Evolutionary conservation across 2,888 invertebrate genomes (phyloP), one percentile per base, ranked within the genome.

Genomic region (Galeruca laticollis): DNA sequence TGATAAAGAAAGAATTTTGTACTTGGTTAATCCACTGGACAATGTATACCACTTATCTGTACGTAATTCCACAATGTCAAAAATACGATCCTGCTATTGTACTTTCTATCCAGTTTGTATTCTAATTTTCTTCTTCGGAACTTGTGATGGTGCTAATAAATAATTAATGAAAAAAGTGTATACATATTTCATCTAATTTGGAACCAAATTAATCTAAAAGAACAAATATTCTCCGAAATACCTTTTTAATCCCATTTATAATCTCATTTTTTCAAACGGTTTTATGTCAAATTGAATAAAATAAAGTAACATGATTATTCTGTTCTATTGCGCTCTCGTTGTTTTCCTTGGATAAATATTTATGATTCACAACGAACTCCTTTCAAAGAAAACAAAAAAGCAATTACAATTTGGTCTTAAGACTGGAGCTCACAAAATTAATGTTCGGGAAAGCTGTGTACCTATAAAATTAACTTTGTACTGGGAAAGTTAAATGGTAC

Each of bases 401-500:
- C 51, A 21, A 51, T 20, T 51, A 51, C 51, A 51, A 51, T 51
- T 51, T 51, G 21, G 21, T 51, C 13, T 51, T 51, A 51, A 3
- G 51, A 21, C 51, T 18, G 21, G 13, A 51, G 51, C 18, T 51
- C 18, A 21, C 18, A 51, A 51, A 51, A 21, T 51, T 20, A 51
- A 51, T 21, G 51, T 13, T 9, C 21, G 20, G 21, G 51, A 51
- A 21, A 51, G 51, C 9, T 51, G 20, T 51, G 51, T 51, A 51
- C 51, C 51, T 51, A 21, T 21, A 21, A 51, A 51, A 51, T 51
- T 51, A 51, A 51, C 51, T 51, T 51, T 51, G 21, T 10, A 18
- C 51, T 18, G 13, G 10, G 51, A 51, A 18, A 21, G 13, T 51
- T 21, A 18, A 18, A 21, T 21, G 51, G 51, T 51, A 21, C 51